Conservation (phyloP, 2,113 vertebrate species). For the Colinus virginianus region DNA sequence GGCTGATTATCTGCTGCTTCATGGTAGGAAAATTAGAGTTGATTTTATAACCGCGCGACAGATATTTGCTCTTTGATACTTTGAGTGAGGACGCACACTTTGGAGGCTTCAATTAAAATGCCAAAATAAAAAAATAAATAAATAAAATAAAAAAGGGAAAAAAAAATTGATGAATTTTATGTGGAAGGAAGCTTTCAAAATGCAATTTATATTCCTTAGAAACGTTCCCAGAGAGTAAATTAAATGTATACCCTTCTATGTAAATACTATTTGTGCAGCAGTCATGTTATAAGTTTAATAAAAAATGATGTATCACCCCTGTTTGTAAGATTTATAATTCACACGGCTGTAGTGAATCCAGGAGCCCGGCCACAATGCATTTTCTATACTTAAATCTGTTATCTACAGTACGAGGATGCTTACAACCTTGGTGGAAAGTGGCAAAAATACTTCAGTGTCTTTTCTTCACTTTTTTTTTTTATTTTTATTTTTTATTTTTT, state of each 20-base stretch:
- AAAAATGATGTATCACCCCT: conserved; percentile 79
- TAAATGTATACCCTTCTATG: conserved; percentile 81
- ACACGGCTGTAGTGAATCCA: conserved; percentile 79
- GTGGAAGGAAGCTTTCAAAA: conserved; percentile 74
- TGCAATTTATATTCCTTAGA: conserved; percentile 81
- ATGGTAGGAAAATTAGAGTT: conserved; percentile 82
- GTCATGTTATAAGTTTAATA: conserved; percentile 83
- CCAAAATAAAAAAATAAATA: background rate
- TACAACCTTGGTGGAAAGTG: conserved; percentile 63
- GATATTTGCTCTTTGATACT: conserved; percentile 77
- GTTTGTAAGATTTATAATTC: conserved; percentile 84
- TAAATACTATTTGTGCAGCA: conserved; percentile 81
- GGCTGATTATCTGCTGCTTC: conserved; percentile 78
- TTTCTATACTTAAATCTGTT: conserved; percentile 86
- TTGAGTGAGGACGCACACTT: conserved; percentile 48
- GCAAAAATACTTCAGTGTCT: background rate
- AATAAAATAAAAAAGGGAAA: background rate
- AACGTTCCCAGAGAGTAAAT: conserved; percentile 77
- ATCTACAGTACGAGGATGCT: conserved; percentile 67
- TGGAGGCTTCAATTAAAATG: conserved; percentile 79
- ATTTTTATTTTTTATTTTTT: background rate
- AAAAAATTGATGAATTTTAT: conserved; percentile 77
- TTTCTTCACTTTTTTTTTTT: conserved; percentile 1
- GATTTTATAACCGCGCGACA: conserved; percentile 71
- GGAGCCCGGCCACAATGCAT: conserved; percentile 79